Evolutionary conservation across 2,888 invertebrate genomes (phyloP).

Genomic region (Mantis religiosa): DNA sequence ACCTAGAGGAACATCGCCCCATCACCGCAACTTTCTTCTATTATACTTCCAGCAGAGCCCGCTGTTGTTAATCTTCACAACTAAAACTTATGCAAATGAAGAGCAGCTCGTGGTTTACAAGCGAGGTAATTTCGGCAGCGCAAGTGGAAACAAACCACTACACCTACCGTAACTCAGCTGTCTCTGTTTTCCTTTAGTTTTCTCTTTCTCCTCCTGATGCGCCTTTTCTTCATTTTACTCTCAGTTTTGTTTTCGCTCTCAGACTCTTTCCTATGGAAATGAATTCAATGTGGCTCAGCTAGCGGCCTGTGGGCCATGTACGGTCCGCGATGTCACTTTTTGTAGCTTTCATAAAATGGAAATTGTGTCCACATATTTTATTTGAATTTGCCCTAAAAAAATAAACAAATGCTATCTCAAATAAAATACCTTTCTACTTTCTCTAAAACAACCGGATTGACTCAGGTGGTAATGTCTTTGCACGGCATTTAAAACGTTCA

Average conservation of each 20-base stretch:
- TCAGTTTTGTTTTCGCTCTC: neutral
- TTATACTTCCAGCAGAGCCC: conserved; percentile 43
- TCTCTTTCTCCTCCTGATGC: neutral
- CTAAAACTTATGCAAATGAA: conserved; percentile 49
- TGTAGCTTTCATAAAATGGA: too few relatives aligned
- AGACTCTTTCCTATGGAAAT: neutral
- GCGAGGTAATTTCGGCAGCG: conserved; percentile 43
- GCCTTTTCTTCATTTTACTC: neutral
- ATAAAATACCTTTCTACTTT: too few relatives aligned
- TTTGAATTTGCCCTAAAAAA: too few relatives aligned
- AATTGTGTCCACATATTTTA: too few relatives aligned
- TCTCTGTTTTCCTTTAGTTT: neutral
- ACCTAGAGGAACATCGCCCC: conserved; percentile 25
- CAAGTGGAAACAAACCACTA: neutral
- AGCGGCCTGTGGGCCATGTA: too few relatives aligned
- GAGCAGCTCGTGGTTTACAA: conserved; percentile 46
- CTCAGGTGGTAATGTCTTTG: too few relatives aligned
- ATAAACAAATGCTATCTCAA: too few relatives aligned
- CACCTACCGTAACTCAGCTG: neutral
- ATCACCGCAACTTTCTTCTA: conserved; percentile 38
- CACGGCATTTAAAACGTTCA: too few relatives aligned
- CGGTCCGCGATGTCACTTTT: too few relatives aligned
- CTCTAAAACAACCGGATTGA: too few relatives aligned
- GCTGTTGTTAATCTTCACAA: conserved; percentile 46
- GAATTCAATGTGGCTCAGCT: too few relatives aligned